These are phyloP conservation scores for Dryococelus australis DNA, from an alignment of 2,888 invertebrate genomes.

Conservation along the genomic window DNA sequence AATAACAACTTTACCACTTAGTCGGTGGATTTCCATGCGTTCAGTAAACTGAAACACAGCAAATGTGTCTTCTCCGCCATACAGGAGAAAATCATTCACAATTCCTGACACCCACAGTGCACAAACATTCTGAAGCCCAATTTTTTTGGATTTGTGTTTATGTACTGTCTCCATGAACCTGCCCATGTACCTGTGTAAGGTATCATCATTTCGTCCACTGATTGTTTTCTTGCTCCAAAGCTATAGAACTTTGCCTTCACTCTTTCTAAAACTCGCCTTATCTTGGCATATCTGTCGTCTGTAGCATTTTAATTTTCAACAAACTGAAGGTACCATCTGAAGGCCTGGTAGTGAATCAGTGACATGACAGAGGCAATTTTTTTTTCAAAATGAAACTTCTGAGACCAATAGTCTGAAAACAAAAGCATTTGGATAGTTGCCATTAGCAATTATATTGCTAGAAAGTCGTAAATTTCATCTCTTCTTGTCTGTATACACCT, in stretches of 20 bases:
- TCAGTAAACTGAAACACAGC: background rate
- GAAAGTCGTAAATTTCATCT: constrained; percentile 26
- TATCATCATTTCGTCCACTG: background rate
- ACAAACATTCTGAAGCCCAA: constrained; percentile 26
- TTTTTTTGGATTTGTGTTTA: background rate
- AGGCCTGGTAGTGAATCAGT: background rate
- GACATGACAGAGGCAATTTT: background rate
- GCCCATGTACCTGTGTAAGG: background rate
- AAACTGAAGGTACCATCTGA: background rate
- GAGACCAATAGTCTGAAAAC: constrained; percentile 23
- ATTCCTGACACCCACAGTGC: background rate
- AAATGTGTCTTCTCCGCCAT: constrained; percentile 4
- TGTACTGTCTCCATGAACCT: background rate
- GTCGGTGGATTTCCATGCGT: background rate
- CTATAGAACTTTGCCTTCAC: background rate
- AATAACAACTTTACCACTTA: constrained; percentile 19
- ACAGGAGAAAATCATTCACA: constrained; percentile 26
- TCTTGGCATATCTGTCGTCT: background rate
- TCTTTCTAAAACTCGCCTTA: background rate
- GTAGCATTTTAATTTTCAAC: background rate
- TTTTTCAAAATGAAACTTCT: constrained; percentile 9
- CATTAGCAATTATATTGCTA: background rate
- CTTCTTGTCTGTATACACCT: background rate
- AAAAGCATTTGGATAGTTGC: background rate
- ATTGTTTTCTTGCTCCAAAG: background rate